Percentiles rank a stretch among this genome's conserved stretches.
Evolutionary conservation across 2,888 invertebrate genomes (phyloP).

Genomic region (Pterostichus madidus): DNA sequence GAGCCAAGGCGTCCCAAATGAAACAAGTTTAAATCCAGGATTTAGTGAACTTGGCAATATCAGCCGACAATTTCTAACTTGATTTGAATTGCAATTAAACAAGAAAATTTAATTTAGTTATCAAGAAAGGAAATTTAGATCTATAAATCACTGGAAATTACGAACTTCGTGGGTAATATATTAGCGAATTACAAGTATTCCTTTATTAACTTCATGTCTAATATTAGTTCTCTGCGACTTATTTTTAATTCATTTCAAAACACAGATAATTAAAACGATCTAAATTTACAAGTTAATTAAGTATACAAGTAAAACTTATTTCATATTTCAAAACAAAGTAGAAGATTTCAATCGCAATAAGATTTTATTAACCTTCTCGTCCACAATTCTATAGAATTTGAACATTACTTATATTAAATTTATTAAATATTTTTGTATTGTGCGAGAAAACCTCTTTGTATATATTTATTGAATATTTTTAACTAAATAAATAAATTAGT

Average conservation of each 20-base stretch:
- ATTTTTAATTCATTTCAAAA: no score
- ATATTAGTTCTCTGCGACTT: neutral
- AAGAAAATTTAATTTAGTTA: conserved; percentile 49
- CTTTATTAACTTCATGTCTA: conserved; percentile 6
- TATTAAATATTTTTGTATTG: no score
- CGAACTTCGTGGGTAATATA: conserved; percentile 15
- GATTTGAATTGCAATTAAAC: conserved; percentile 41
- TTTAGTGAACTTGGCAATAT: conserved; percentile 36
- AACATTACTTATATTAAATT: no score
- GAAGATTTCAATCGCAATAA: neutral
- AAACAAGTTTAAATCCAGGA: conserved; percentile 36
- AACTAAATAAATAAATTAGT: no score
- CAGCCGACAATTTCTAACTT: conserved; percentile 19
- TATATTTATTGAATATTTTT: no score
- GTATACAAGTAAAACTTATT: neutral
- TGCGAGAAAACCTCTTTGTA: no score
- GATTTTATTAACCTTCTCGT: neutral
- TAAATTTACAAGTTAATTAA: neutral
- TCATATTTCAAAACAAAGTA: neutral
- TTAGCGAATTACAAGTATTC: conserved; percentile 13
- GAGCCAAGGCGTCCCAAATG: conserved; percentile 6
- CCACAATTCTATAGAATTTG: no score
- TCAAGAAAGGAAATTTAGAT: conserved; percentile 27
- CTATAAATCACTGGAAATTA: conserved; percentile 31
- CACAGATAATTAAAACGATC: no score